These are phyloP conservation scores for Mormyrus proboscirostris DNA, from an alignment of 2,797 vertebrate genomes.

Conservation along the genomic window DNA sequence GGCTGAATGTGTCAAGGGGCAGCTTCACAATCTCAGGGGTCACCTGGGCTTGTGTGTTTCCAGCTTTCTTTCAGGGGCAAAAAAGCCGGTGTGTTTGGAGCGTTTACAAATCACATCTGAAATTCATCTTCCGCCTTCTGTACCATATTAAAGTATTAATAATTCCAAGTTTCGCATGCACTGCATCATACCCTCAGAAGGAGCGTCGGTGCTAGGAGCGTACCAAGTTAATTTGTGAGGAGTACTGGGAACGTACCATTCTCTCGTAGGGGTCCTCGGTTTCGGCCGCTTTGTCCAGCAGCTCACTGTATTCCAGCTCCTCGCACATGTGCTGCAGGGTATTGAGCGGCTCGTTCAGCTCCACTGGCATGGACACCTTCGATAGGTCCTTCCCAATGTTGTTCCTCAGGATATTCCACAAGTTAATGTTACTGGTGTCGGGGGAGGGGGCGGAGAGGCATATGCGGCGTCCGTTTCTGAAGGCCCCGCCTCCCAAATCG, in stretches of 20 bases:
- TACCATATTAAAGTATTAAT: background rate
- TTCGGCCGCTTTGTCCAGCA: conserved; percentile 92
- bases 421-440: conserved; percentile 94
- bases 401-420: conserved; percentile 98
- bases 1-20: background rate
- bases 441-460: conserved; percentile 87
- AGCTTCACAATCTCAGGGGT: background rate
- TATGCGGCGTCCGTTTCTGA: conserved; percentile 84
- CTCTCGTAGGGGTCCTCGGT: conserved; percentile 88
- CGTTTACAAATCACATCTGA: background rate
- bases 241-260: conserved; percentile 68
- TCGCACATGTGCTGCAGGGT: conserved; percentile 97
- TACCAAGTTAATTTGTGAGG: background rate
- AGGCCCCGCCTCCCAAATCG: conserved; percentile 84
- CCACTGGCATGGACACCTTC: conserved; percentile 98
- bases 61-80: background rate
- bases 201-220: background rate
- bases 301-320: conserved; percentile 95
- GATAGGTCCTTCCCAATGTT: conserved; percentile 98
- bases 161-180: background rate
- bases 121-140: background rate
- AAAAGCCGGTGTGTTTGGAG: background rate
- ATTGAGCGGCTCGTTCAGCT: conserved; percentile 96
- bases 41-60: background rate
- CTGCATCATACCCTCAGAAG: background rate